A percentile compares a stretch with the other conserved stretches of the same genome.
Conservation (phyloP, 2,888 invertebrate species). For the Nectonema munidae region DNA sequence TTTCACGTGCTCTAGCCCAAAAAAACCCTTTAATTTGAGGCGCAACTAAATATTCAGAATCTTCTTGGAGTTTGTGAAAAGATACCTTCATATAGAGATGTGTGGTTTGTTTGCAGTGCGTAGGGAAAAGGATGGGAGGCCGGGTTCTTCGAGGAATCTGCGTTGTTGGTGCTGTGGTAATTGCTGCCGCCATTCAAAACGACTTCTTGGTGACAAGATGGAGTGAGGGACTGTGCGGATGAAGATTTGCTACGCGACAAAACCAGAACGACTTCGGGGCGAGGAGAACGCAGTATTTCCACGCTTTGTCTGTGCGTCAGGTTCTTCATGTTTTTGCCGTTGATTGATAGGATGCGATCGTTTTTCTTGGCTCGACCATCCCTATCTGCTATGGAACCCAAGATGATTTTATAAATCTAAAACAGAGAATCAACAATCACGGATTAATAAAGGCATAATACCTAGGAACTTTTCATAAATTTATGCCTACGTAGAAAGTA, state of each 20-base stretch:
- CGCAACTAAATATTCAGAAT: too few species aligned
- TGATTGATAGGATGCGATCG: constrained; percentile 54
- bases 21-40: too few species aligned
- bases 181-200: background rate
- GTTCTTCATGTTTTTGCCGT: constrained; percentile 37
- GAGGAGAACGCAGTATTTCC: constrained; percentile 13
- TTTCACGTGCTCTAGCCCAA: too few species aligned
- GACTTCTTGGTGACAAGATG: background rate
- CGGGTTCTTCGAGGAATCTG: too few species aligned
- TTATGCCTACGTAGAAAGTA: too few species aligned
- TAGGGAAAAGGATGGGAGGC: too few species aligned
- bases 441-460: too few species aligned
- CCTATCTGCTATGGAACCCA: constrained; percentile 49
- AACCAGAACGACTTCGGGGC: constrained; percentile 9
- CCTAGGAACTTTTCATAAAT: too few species aligned
- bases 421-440: too few species aligned
- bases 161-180: background rate
- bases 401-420: constrained; percentile 50
- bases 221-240: background rate
- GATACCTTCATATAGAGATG: too few species aligned
- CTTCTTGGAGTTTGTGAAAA: too few species aligned
- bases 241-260: background rate
- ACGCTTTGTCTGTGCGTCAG: constrained; percentile 14
- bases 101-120: too few species aligned
- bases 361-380: constrained; percentile 54